Percentiles rank a stretch among this genome's conserved stretches.
These are phyloP conservation scores for Cossypha niveicapilla DNA, from an alignment of 2,797 vertebrate species.

Conservation along the genomic window DNA sequence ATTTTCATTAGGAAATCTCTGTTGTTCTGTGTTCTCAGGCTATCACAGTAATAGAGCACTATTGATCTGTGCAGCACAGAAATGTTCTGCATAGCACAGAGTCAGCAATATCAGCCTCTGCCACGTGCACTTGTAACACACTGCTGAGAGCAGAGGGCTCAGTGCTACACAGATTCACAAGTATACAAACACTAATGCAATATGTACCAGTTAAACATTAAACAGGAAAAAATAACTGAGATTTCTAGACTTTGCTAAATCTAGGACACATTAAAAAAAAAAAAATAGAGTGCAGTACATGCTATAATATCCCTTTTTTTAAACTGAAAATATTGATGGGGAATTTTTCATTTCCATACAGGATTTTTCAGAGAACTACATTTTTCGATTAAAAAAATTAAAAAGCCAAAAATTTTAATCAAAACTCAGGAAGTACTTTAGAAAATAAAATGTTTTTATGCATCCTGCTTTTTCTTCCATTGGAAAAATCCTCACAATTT, in stretches of 20 bases:
- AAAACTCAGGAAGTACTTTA: neutral
- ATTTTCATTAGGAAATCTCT: slow-evolving; percentile 22
- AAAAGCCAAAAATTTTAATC: neutral
- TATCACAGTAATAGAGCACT: neutral
- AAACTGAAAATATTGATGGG: neutral
- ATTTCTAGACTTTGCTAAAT: neutral
- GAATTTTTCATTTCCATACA: neutral
- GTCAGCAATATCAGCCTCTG: neutral
- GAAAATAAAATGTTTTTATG: neutral
- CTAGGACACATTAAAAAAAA: neutral
- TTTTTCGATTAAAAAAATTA: neutral
- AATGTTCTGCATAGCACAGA: neutral
- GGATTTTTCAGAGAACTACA: neutral
- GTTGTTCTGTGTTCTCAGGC: neutral
- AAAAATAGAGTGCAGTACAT: neutral
- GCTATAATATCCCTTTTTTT: neutral
- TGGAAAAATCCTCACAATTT: neutral
- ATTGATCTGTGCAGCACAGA: neutral
- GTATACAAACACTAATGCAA: neutral
- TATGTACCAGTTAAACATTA: neutral
- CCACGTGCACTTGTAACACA: neutral
- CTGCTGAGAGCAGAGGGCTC: neutral
- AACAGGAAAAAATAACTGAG: neutral
- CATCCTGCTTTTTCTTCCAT: neutral
- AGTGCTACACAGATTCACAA: neutral